Evolutionary conservation across 2,888 invertebrate genomes (phyloP).

Genomic region (Microchrysa polita): DNA sequence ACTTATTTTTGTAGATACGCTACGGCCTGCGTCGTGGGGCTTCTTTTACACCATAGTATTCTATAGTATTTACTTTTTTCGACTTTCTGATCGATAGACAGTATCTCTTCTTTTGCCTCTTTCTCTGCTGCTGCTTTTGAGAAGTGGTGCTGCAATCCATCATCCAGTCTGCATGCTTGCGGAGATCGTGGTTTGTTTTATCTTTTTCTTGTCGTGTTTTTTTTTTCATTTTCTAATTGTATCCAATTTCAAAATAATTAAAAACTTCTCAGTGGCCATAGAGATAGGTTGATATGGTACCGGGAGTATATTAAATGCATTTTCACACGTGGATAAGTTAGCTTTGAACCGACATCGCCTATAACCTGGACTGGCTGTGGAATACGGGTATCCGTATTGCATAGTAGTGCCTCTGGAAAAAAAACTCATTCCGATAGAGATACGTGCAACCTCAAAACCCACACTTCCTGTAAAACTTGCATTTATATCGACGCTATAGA

Average conservation of each 20-base stretch:
- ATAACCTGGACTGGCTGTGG: too few species aligned
- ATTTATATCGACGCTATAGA: too few species aligned
- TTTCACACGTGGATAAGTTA: constrained; percentile 4
- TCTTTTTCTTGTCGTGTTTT: too few species aligned
- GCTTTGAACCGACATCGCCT: not conserved
- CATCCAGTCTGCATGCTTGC: not conserved
- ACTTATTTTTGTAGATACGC: constrained; percentile 4
- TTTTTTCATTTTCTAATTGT: constrained; percentile 31
- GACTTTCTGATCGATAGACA: not conserved
- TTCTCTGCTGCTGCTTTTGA: constrained; percentile 14
- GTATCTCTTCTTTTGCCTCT: not conserved
- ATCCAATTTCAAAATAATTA: constrained; percentile 31
- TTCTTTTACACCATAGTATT: constrained; percentile 13
- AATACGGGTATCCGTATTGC: not conserved
- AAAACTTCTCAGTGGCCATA: not conserved
- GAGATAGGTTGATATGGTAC: constrained; percentile 9
- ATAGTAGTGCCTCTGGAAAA: constrained; percentile 11
- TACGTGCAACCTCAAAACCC: constrained; percentile 7
- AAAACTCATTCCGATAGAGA: not conserved
- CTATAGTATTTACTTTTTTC: not conserved
- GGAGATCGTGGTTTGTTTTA: not conserved
- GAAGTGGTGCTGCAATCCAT: constrained; percentile 2
- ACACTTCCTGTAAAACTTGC: constrained; percentile 26
- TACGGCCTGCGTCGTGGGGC: not conserved
- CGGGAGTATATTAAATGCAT: not conserved